Percentiles rank a stretch among this genome's conserved stretches.
These are phyloP conservation scores for Drosophila melanica DNA, from an alignment of 1,140 invertebrate genomes.

Conservation along the genomic window DNA sequence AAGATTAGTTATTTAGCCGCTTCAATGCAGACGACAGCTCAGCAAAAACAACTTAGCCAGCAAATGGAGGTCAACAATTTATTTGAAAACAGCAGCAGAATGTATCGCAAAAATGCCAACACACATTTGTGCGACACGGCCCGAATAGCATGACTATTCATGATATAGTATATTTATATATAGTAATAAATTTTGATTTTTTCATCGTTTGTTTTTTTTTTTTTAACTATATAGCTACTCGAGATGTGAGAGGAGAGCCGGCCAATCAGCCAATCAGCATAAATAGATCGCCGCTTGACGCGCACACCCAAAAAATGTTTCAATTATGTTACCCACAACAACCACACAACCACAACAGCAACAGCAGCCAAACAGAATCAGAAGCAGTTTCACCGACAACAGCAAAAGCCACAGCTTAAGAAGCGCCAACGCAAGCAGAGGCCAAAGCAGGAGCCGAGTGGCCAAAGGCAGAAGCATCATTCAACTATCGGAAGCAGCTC, in stretches of 20 bases:
- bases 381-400: constrained; percentile 6
- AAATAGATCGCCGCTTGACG: constrained; percentile 55
- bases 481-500: constrained; percentile 11
- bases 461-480: constrained; percentile 13
- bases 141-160: constrained; percentile 19
- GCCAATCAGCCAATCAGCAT: constrained; percentile 64
- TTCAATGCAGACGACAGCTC: constrained; percentile 36
- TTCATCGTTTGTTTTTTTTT: constrained; percentile 20
- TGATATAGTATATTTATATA: background rate
- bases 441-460: constrained; percentile 16
- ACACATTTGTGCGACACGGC: background rate
- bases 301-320: constrained; percentile 69
- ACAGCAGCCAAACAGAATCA: constrained; percentile 38
- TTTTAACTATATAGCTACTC: constrained; percentile 25
- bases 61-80: constrained; percentile 22
- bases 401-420: constrained; percentile 36
- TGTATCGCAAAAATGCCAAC: constrained; percentile 1
- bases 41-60: constrained; percentile 7
- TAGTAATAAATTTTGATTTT: constrained; percentile 7
- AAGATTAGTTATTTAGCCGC: constrained; percentile 35
- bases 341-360: constrained; percentile 45
- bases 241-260: constrained; percentile 53
- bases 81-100: constrained; percentile 5
- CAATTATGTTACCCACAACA: constrained; percentile 75
- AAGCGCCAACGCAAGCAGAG: constrained; percentile 19